Conservation (phyloP, 23 tunicate genomes). For the Halocynthia roretzi region DNA sequence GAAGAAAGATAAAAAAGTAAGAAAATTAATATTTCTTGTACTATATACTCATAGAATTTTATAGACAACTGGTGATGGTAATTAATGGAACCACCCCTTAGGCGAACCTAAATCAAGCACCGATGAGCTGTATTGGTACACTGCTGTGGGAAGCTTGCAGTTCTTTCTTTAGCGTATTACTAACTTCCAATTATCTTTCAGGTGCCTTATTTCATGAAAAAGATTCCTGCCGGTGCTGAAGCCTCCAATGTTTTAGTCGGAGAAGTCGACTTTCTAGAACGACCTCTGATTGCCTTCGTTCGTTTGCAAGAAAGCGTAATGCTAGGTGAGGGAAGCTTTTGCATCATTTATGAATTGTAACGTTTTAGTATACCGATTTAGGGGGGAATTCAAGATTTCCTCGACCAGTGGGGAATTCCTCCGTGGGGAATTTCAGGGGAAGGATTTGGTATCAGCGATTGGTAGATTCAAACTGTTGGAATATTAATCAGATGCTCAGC, state of each 20-base stretch:
- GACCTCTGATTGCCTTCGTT: conserved; percentile 75
- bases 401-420: no score
- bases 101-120: background rate
- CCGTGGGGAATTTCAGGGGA: no score
- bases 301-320: conserved; percentile 59
- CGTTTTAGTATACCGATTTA: no score
- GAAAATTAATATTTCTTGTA: no score
- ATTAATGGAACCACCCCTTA: no score
- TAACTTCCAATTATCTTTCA: background rate
- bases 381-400: no score
- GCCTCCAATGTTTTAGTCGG: conserved; percentile 89
- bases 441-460: no score
- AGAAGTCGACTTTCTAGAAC: conserved; percentile 74
- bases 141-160: background rate
- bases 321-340: conserved; percentile 32
- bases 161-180: background rate
- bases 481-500: no score
- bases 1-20: conserved; percentile 12
- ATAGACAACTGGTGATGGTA: no score
- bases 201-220: conserved; percentile 73
- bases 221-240: conserved; percentile 96
- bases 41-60: no score
- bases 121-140: background rate
- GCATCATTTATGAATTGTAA: no score
- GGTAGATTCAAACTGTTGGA: no score